phyloP scores from a whole-genome alignment of 2,797 vertebrate genomes.

The Limnodromus scolopaceus region DNA sequence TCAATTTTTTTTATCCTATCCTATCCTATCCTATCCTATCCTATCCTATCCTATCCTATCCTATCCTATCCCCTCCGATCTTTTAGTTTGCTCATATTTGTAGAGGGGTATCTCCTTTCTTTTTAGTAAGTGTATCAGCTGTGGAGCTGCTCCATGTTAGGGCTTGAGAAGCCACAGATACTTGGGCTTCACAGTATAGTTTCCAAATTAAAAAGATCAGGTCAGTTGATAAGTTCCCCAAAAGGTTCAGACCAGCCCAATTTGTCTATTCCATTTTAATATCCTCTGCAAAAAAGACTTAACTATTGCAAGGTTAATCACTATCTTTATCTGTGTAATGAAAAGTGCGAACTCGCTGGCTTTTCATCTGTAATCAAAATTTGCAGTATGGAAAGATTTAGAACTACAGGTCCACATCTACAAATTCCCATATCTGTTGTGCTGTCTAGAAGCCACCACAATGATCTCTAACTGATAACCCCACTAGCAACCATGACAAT shows the following conservation, averaged over 20 bases:
- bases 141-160: not conserved
- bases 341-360: not conserved
- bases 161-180: not conserved
- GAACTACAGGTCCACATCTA: not conserved
- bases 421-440: not conserved
- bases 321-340: not conserved
- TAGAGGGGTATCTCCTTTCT: not conserved
- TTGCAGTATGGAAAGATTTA: not conserved
- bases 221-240: not conserved
- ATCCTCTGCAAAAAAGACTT: not conserved
- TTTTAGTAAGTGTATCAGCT: not conserved
- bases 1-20: not conserved
- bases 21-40: too few relatives aligned
- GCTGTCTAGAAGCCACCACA: not conserved
- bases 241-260: not conserved
- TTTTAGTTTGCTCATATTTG: not conserved
- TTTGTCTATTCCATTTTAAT: not conserved
- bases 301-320: not conserved
- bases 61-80: not conserved
- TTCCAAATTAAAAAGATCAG: not conserved
- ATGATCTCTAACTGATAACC: not conserved
- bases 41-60: not conserved
- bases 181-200: not conserved
- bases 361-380: not conserved
- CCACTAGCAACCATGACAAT: not conserved